phyloP scores from a whole-genome alignment of 2,797 vertebrate species.

The Margarornis squamiger region DNA sequence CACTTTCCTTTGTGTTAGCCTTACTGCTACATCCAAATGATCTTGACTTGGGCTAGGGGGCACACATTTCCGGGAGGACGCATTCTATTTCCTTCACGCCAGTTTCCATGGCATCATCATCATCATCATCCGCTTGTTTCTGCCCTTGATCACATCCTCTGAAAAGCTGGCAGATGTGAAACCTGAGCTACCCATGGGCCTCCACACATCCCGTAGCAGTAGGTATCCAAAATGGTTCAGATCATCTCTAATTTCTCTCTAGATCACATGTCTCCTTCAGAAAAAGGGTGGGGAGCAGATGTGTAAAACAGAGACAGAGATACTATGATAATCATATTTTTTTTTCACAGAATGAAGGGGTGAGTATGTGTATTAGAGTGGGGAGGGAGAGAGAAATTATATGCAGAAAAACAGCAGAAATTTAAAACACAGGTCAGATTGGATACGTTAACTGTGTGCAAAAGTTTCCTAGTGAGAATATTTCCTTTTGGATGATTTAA shows the following conservation, averaged over 20 bases:
- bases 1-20: background rate
- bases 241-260: constrained; percentile 31
- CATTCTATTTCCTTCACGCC: constrained; percentile 45
- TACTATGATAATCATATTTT: background rate
- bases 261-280: constrained; percentile 46
- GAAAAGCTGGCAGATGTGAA: constrained; percentile 70
- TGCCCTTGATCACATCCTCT: constrained; percentile 59
- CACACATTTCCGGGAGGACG: background rate
- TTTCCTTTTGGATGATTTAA: constrained; percentile 63
- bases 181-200: constrained; percentile 50
- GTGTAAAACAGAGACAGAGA: background rate
- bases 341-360: background rate
- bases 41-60: background rate
- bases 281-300: constrained; percentile 15
- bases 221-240: constrained; percentile 35
- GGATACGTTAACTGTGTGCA: background rate
- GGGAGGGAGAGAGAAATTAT: background rate
- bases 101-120: constrained; percentile 33
- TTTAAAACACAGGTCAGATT: constrained; percentile 1
- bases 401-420: background rate
- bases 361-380: background rate
- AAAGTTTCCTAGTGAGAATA: constrained; percentile 41
- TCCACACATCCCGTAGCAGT: constrained; percentile 1
- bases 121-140: constrained; percentile 21
- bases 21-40: background rate